Evolutionary conservation across 2,113 vertebrate species (phyloP).

Genomic region (Dromaius novaehollandiae): DNA sequence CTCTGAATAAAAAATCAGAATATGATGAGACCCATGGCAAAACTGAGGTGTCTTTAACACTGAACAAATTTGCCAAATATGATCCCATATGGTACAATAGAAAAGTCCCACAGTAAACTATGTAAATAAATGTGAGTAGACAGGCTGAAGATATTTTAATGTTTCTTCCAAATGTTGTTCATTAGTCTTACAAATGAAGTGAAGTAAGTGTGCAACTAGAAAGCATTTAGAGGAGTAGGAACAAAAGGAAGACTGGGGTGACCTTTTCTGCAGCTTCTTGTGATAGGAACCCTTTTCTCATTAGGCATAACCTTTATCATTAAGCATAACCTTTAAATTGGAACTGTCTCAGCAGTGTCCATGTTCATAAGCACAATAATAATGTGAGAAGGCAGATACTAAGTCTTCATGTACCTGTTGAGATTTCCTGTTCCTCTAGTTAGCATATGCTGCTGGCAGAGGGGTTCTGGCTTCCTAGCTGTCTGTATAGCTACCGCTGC

Average conservation of each 20-base stretch:
- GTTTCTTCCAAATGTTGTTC: neutral
- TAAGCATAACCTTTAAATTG: neutral
- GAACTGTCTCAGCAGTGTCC: neutral
- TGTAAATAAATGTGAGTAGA: neutral
- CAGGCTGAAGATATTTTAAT: neutral
- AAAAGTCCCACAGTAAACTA: neutral
- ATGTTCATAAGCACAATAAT: neutral
- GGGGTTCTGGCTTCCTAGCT: neutral
- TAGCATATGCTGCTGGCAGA: rapidly evolving
- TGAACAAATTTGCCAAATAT: neutral
- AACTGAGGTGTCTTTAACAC: neutral
- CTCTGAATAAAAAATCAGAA: neutral
- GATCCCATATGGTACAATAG: rapidly evolving
- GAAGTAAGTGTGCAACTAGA: neutral
- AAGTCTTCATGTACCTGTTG: neutral
- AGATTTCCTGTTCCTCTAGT: neutral
- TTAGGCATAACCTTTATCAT: neutral
- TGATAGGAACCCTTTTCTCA: neutral
- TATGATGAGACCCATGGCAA: neutral
- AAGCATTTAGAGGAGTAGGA: neutral
- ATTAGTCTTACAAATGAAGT: neutral
- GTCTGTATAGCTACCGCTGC: rapidly evolving
- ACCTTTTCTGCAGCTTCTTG: neutral
- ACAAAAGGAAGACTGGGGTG: rapidly evolving
- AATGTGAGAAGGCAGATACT: neutral